phyloP scores from a whole-genome alignment of 2,113 vertebrate genomes.

The Pelvicachromis taeniatus region DNA sequence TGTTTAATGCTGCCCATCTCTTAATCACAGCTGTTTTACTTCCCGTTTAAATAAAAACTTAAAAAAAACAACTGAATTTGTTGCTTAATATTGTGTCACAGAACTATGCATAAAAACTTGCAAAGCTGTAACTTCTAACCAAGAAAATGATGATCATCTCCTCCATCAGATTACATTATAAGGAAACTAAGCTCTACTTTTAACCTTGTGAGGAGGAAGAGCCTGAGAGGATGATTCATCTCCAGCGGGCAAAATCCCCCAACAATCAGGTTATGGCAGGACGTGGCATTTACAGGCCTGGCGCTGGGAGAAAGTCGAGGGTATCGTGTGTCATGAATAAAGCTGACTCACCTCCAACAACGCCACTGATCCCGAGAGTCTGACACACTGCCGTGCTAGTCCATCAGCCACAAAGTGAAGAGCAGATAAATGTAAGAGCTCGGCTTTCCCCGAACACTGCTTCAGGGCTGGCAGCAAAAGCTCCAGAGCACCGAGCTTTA shows the following conservation, averaged over 20 bases:
- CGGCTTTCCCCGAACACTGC: neutral
- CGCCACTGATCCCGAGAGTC: conserved; percentile 2
- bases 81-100: neutral
- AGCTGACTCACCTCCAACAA: conserved; percentile 38
- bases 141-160: neutral
- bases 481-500: neutral
- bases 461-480: neutral
- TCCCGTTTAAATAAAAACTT: neutral
- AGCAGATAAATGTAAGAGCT: neutral
- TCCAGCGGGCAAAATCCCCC: neutral
- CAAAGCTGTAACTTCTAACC: neutral
- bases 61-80: neutral
- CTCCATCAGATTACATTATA: neutral
- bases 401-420: conserved; percentile 9
- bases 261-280: neutral
- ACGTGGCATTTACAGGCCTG: neutral
- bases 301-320: neutral
- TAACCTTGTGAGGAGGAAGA: neutral
- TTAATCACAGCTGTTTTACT: neutral
- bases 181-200: neutral
- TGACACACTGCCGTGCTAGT: neutral
- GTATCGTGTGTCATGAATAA: conserved; percentile 36
- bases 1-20: fast-evolving
- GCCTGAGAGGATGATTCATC: neutral
- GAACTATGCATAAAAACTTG: neutral